Evolutionary conservation across 2,888 invertebrate genomes (phyloP), one percentile per base, ranked within the genome.

Genomic region (Crepidodera aurea): DNA sequence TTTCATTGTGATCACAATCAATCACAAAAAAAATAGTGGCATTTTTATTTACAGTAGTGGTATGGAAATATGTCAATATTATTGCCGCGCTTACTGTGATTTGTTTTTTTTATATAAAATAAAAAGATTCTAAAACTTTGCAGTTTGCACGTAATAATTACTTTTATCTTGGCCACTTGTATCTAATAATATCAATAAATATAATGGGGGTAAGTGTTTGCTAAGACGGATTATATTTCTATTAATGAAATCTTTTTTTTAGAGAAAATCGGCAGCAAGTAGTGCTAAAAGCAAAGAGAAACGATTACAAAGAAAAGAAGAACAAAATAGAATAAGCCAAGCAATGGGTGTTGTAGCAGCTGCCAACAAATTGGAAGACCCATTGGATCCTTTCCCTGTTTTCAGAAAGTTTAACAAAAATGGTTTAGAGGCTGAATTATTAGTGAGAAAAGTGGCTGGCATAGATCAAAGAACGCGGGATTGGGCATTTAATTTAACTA

Each of bases 401-500:
- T 86, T 90, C 70, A 83, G 86, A 67, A 84, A 84, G 48, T 91
- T 85, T 77, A 83, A 82, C 48, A 86, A 86, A 73, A 85, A 87
- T 75, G 87, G 87, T 37, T 74, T 87, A 29, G 83, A 83, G 54
- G 84, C 87, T 3, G 83, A 85, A 40, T 83, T 92, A 71, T 85
- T 82, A 68, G 88, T 89, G 59, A 83, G 84, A 69, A 83, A 80
- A 73, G 87, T 87, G 5, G 78, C 79, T 44, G 82, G 88, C 61
- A 79, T 92, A 51, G 83, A 86, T 53, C 81, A 84, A 55, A 81
- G 82, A 62, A 83, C 85, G 5, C 78, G 87, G 27, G 82, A 88
- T 29, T 92, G 91, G 90, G 86, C 89, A 44, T 89, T 92, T 73
- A 84, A 89, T 72, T 83, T 94, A 19, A 90, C 91, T 63, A 89